A percentile compares a stretch with the other conserved stretches of the same genome.
These are phyloP conservation scores for Petrocephalus sullivani DNA, from an alignment of 2,797 vertebrate species.

Conservation along the genomic window DNA sequence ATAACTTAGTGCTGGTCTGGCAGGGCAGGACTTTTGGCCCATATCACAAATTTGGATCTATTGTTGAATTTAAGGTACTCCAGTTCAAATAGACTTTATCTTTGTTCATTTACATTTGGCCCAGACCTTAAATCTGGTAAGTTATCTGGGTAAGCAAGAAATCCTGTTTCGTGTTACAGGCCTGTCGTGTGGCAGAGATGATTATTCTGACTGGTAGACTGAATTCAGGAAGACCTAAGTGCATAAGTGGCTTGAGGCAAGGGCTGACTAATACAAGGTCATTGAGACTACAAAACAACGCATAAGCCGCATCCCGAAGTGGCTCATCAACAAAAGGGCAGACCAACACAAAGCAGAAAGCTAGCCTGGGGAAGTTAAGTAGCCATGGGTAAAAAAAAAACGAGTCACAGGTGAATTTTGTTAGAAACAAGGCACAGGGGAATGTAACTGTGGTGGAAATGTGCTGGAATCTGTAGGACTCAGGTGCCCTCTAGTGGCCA, in stretches of 20 bases:
- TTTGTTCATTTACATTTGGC: not conserved
- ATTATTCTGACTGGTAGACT: not conserved
- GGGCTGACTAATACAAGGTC: not conserved
- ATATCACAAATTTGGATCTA: not conserved
- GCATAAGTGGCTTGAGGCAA: not conserved
- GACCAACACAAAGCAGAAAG: not conserved
- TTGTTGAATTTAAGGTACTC: not conserved
- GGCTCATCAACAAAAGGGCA: not conserved
- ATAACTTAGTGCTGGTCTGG: not conserved
- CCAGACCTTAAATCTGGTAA: not conserved
- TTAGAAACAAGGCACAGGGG: not conserved
- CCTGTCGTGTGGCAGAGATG: not conserved
- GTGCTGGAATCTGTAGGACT: not conserved
- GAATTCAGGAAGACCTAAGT: not conserved
- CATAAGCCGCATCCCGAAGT: not conserved
- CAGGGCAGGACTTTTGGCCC: not conserved
- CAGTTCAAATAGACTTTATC: not conserved
- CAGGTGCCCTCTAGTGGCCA: not conserved
- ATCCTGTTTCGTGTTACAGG: not conserved
- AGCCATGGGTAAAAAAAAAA: not conserved
- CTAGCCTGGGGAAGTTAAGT: not conserved
- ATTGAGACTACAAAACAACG: not conserved
- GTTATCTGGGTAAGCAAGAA: not conserved
- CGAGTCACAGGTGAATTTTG: not conserved
- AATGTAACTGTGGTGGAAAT: not conserved